phyloP scores from a whole-genome alignment of 1,140 invertebrate species.

The Drusus annulatus region DNA sequence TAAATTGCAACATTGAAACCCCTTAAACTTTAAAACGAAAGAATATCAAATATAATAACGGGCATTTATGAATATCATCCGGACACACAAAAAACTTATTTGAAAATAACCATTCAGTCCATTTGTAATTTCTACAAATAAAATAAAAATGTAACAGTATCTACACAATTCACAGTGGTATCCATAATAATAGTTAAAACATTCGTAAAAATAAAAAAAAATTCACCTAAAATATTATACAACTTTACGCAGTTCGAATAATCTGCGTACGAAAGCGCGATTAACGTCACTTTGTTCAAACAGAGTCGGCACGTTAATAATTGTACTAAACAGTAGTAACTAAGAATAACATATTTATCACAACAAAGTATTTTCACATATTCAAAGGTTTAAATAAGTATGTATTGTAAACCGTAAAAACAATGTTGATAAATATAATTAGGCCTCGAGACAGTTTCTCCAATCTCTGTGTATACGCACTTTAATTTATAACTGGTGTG shows the following conservation, averaged over 20 bases:
- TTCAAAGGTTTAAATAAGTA: background rate
- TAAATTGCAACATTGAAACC: constrained; percentile 8
- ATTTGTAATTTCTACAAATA: constrained; percentile 25
- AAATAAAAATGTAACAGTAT: constrained; percentile 14
- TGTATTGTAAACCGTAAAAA: no score
- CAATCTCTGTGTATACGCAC: no score
- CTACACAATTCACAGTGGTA: constrained; percentile 8
- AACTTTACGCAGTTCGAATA: background rate
- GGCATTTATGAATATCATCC: constrained; percentile 17
- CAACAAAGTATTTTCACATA: constrained; percentile 8
- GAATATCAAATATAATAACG: constrained; percentile 17
- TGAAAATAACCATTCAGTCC: constrained; percentile 5
- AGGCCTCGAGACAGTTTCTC: no score
- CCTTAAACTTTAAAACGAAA: constrained; percentile 2
- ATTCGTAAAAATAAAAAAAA: background rate
- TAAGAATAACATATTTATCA: constrained; percentile 9
- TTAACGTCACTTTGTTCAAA: background rate
- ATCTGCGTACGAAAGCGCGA: background rate
- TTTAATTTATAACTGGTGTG: no score
- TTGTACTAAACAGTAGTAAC: constrained; percentile 32
- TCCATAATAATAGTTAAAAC: background rate
- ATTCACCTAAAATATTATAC: constrained; percentile 3
- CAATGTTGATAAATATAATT: no score
- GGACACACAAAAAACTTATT: constrained; percentile 18
- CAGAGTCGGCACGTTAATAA: background rate